Percentiles rank a stretch among this genome's conserved stretches.
Conservation (phyloP, 2,797 vertebrate genomes). For the Pogonophryne albipinna region DNA sequence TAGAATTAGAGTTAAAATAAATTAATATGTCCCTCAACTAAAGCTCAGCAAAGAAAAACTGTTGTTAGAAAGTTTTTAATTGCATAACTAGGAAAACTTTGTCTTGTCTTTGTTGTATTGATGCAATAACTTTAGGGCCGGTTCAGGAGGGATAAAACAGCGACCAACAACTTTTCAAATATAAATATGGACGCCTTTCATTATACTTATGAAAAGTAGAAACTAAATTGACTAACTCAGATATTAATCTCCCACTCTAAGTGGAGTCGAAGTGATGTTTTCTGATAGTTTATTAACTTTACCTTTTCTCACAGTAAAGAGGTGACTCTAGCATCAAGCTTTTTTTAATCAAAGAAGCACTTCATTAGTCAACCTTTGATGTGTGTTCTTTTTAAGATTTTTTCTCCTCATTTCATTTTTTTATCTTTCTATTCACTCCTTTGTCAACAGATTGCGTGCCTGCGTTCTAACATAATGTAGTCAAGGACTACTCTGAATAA, state of each 20-base stretch:
- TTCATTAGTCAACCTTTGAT: conserved; percentile 12
- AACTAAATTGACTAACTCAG: not conserved
- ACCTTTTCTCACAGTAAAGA: conserved; percentile 1
- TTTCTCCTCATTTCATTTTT: conserved; percentile 3
- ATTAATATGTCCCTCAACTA: no score
- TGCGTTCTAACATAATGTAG: conserved; percentile 26
- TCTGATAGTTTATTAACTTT: conserved; percentile 6
- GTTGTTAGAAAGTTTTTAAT: no score
- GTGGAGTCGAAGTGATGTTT: not conserved
- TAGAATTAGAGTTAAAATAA: no score
- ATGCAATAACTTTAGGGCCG: no score
- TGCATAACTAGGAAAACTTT: not conserved
- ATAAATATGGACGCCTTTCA: not conserved
- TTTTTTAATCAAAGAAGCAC: conserved; percentile 15
- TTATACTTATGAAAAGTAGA: not conserved
- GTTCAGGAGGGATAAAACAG: no score
- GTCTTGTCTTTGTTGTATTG: not conserved
- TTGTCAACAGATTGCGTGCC: conserved; percentile 18
- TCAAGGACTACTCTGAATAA: conserved; percentile 68
- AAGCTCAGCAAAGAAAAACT: no score
- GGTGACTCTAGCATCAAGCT: not conserved
- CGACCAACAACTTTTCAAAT: no score
- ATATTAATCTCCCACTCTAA: no score
- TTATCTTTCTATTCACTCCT: conserved; percentile 13
- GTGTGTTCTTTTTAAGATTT: conserved; percentile 7